Evolutionary conservation across 2,888 invertebrate genomes (phyloP).

Genomic region (Drosophila gaucha): DNA sequence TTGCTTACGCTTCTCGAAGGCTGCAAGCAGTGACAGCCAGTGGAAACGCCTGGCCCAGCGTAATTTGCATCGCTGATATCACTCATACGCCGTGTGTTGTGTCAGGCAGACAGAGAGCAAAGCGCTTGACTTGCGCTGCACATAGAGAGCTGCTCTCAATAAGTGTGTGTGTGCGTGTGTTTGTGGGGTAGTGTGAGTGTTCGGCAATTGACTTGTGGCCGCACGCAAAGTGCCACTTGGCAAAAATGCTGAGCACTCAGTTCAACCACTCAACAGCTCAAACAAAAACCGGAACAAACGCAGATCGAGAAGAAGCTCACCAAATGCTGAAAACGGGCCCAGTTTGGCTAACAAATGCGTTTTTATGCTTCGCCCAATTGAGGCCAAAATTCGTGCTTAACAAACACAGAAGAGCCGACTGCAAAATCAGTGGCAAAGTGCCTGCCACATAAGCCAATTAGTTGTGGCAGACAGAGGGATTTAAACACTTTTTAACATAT

Average conservation of each 20-base stretch:
- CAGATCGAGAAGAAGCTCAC: constrained; percentile 7
- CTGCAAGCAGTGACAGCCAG: neutral
- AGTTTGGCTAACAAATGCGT: constrained; percentile 15
- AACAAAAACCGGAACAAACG: constrained; percentile 13
- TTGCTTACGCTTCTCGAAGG: constrained; percentile 34
- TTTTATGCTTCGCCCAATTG: constrained; percentile 22
- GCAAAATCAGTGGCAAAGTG: constrained; percentile 30
- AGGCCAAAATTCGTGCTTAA: constrained; percentile 19
- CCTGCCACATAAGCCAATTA: constrained; percentile 27
- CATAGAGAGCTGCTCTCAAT: constrained; percentile 10
- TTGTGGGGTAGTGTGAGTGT: constrained; percentile 27
- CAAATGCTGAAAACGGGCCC: constrained; percentile 4
- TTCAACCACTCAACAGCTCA: constrained; percentile 43
- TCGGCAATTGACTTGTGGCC: constrained; percentile 67
- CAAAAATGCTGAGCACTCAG: constrained; percentile 67
- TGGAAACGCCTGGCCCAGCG: neutral
- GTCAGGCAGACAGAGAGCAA: constrained; percentile 2
- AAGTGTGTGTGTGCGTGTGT: neutral
- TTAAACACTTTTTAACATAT: constrained; percentile 6
- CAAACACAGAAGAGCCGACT: constrained; percentile 11
- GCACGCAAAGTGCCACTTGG: constrained; percentile 66
- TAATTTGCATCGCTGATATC: constrained; percentile 45
- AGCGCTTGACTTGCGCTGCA: constrained; percentile 13
- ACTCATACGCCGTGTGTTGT: constrained; percentile 64
- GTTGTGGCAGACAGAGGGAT: neutral